Percentiles rank a stretch among this genome's conserved stretches.
phyloP scores from a whole-genome alignment of 2,888 invertebrate genomes.

The Smittia sp. region DNA sequence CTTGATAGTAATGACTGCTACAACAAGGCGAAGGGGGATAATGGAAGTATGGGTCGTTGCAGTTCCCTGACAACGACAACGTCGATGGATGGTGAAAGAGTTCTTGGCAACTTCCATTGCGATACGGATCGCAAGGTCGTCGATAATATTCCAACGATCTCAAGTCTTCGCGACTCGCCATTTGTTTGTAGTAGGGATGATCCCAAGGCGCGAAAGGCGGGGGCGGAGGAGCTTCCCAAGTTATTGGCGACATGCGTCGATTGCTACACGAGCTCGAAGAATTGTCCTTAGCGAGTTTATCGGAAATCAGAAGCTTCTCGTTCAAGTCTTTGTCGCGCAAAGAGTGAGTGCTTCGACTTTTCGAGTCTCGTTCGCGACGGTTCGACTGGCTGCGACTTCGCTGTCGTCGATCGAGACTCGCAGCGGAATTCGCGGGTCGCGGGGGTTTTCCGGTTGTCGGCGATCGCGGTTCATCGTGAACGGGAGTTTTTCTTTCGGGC shows the following conservation, averaged over 20 bases:
- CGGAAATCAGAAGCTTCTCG: slow-evolving; percentile 26
- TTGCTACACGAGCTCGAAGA: slow-evolving; percentile 32
- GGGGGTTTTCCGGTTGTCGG: slow-evolving; percentile 40
- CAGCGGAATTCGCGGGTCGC: slow-evolving; percentile 45
- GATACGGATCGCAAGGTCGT: slow-evolving; percentile 56
- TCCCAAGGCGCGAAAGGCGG: slow-evolving; percentile 43
- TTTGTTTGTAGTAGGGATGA: slow-evolving; percentile 42
- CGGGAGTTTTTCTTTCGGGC: slow-evolving; percentile 8
- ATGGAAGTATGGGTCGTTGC: slow-evolving; percentile 19
- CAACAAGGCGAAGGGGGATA: slow-evolving; percentile 39
- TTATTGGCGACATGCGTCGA: slow-evolving; percentile 43
- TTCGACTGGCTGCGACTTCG: slow-evolving; percentile 54
- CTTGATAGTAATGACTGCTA: slow-evolving; percentile 22
- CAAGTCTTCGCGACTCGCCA: slow-evolving; percentile 44
- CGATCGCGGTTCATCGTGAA: slow-evolving; percentile 9
- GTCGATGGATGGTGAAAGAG: slow-evolving; percentile 24
- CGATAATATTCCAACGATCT: slow-evolving; percentile 49
- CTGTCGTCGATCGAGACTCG: slow-evolving; percentile 60
- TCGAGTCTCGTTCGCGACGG: slow-evolving; percentile 63
- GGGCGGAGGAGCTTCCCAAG: slow-evolving; percentile 44
- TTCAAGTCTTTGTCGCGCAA: slow-evolving; percentile 50
- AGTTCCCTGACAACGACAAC: slow-evolving; percentile 11
- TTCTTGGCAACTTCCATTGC: slow-evolving; percentile 48
- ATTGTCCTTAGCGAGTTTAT: slow-evolving; percentile 13
- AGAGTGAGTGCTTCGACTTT: slow-evolving; percentile 61